Conservation (phyloP, 2,888 invertebrate species). For the Cheilosia soror region DNA sequence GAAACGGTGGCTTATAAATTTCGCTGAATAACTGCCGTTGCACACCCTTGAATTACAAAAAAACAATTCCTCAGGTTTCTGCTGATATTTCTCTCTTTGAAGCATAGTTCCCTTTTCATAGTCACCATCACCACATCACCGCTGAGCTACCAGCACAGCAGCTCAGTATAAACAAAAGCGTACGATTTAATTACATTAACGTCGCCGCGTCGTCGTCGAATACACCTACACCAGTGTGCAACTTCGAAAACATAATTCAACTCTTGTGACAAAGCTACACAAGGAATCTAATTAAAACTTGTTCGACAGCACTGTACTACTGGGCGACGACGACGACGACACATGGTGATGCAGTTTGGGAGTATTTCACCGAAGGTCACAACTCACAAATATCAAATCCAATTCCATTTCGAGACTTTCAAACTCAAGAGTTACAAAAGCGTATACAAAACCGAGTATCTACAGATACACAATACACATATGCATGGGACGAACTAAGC, state of each 20-base stretch:
- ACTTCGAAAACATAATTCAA: constrained; percentile 10
- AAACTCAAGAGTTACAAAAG: constrained; percentile 32
- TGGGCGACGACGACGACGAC: not conserved
- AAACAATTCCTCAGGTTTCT: not conserved
- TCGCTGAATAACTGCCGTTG: too few species aligned
- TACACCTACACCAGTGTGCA: constrained; percentile 34
- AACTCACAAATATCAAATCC: constrained; percentile 43
- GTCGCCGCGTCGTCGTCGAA: not conserved
- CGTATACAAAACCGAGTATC: constrained; percentile 21
- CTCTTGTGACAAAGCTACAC: constrained; percentile 37
- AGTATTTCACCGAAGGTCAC: constrained; percentile 64
- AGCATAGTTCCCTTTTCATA: constrained; percentile 21
- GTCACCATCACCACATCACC: not conserved
- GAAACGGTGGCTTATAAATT: too few species aligned
- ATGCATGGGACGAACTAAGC: constrained; percentile 25
- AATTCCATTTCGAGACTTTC: constrained; percentile 41
- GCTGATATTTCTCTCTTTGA: not conserved
- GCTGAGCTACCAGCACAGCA: too few species aligned
- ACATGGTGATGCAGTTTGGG: constrained; percentile 17
- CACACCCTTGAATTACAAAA: too few species aligned
- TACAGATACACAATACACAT: constrained; percentile 21
- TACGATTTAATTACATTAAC: constrained; percentile 52
- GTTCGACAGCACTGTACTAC: constrained; percentile 45
- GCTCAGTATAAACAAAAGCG: constrained; percentile 20
- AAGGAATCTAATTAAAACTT: constrained; percentile 55